phyloP scores from a whole-genome alignment of 2,888 invertebrate species.

The Agriopis leucophaearia region DNA sequence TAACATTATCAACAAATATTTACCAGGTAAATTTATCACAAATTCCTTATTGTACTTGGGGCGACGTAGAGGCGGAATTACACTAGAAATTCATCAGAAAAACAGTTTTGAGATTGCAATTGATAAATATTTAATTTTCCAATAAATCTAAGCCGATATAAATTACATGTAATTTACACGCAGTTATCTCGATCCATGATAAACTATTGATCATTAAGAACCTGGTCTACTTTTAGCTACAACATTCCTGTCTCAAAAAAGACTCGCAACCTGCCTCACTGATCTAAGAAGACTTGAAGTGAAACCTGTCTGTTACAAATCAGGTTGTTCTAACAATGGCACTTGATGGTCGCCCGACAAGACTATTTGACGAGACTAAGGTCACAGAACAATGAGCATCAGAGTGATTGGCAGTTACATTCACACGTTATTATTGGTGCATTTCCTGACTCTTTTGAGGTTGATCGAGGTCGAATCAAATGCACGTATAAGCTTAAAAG shows the following conservation, averaged over 20 bases:
- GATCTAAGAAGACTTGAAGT: conserved; percentile 19
- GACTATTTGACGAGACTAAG: conserved; percentile 51
- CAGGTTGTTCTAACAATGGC: conserved; percentile 42
- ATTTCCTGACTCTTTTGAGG: conserved; percentile 38
- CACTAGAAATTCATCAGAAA: no score
- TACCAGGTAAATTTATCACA: no score
- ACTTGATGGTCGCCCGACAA: conserved; percentile 29
- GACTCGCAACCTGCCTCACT: conserved; percentile 18
- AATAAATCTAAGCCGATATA: background rate
- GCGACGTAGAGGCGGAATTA: no score
- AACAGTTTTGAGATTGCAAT: no score
- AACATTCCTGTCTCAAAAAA: conserved; percentile 23
- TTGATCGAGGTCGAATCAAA: conserved; percentile 22
- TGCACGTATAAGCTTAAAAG: background rate
- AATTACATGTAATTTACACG: background rate
- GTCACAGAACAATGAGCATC: conserved; percentile 60
- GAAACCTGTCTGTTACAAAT: conserved; percentile 37
- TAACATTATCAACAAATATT: no score
- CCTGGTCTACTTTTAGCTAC: conserved; percentile 1
- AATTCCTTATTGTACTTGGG: no score
- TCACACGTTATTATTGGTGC: conserved; percentile 41
- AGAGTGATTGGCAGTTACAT: conserved; percentile 62
- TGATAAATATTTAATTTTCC: no score
- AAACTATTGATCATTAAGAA: conserved; percentile 4
- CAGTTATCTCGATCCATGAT: background rate